Percentiles rank a stretch among this genome's conserved stretches.
Evolutionary conservation across 1,140 invertebrate species (phyloP).

Genomic region (Andrena cerasifolii): DNA sequence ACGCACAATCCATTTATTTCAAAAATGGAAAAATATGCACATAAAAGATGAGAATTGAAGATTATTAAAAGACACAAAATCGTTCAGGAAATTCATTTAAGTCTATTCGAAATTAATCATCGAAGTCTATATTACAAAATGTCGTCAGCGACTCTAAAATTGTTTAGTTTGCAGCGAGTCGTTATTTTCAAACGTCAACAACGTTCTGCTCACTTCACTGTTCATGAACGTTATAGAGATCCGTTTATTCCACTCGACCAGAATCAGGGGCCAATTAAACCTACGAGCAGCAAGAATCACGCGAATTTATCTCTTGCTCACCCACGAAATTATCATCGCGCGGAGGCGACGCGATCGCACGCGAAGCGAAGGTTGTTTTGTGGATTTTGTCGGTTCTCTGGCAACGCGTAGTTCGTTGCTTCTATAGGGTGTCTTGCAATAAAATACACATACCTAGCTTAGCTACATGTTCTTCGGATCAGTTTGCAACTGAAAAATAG

Average conservation of each 20-base stretch:
- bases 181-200: conserved; percentile 9
- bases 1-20: too few relatives aligned
- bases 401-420: neutral
- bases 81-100: too few relatives aligned
- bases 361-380: neutral
- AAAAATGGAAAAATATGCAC: too few relatives aligned
- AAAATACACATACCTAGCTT: too few relatives aligned
- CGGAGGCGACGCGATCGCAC: neutral
- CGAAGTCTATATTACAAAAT: too few relatives aligned
- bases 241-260: conserved; percentile 4
- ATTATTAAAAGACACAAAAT: too few relatives aligned
- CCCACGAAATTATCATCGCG: conserved; percentile 1
- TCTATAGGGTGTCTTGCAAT: neutral
- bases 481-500: too few relatives aligned
- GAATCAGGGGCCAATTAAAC: conserved; percentile 25
- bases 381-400: neutral
- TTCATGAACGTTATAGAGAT: neutral
- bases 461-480: too few relatives aligned
- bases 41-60: too few relatives aligned
- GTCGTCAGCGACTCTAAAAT: too few relatives aligned
- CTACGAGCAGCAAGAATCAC: neutral
- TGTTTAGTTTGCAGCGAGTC: conserved; percentile 16
- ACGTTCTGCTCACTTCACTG: conserved; percentile 9
- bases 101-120: too few relatives aligned
- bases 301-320: conserved; percentile 20